phyloP scores from a whole-genome alignment of 2,113 vertebrate species.

The Meleagris gallopavo region DNA sequence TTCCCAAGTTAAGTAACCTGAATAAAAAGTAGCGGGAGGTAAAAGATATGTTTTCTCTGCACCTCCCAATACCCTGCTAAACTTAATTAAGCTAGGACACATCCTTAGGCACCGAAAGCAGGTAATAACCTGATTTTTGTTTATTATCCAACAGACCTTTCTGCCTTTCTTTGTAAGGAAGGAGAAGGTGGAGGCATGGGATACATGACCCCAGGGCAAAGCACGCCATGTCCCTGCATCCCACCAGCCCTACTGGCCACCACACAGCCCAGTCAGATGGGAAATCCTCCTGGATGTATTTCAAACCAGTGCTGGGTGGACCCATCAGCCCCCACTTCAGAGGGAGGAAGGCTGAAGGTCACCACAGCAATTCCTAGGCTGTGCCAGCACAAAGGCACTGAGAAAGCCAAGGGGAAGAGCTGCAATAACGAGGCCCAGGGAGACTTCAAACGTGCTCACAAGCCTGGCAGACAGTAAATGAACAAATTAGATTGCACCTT shows the following conservation, averaged over 20 bases:
- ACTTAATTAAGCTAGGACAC: neutral
- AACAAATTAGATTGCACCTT: neutral
- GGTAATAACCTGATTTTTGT: neutral
- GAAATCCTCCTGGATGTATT: neutral
- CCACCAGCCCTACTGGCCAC: neutral
- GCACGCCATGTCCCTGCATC: neutral
- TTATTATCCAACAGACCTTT: neutral
- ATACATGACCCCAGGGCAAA: neutral
- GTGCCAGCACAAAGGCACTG: neutral
- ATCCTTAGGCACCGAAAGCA: neutral
- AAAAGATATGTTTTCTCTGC: neutral
- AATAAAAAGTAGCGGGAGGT: neutral
- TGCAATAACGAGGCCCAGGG: neutral
- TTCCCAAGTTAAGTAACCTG: neutral
- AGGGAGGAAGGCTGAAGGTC: neutral
- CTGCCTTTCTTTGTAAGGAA: neutral
- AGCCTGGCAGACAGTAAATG: conserved; percentile 8
- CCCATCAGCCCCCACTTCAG: neutral
- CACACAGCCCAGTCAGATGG: rapidly evolving
- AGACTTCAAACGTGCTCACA: neutral
- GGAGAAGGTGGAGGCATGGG: neutral
- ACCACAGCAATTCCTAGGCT: neutral
- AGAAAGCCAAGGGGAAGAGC: conserved; percentile 3
- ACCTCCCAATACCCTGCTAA: too few species aligned
- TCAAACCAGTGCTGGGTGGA: neutral